Evolutionary conservation across 2,888 invertebrate genomes (phyloP).

Genomic region (Rambutsinella grinnellia): DNA sequence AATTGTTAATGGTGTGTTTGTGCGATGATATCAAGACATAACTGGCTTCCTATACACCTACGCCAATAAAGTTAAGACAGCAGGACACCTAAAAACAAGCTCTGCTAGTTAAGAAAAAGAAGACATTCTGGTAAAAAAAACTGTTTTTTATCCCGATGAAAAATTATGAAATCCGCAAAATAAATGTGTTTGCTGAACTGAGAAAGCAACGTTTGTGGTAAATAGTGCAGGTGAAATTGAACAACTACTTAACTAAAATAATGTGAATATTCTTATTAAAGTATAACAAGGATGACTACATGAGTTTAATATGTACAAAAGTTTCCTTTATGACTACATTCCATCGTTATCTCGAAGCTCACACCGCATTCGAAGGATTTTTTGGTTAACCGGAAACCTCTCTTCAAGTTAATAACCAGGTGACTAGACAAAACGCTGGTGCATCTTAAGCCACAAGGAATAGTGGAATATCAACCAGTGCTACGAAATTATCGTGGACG

Average conservation of each 20-base stretch:
- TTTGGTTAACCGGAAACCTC: conserved; percentile 52
- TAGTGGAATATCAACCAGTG: background rate
- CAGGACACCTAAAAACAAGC: conserved; percentile 17
- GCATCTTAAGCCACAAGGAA: background rate
- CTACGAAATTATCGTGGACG: background rate
- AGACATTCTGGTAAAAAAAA: conserved; percentile 26
- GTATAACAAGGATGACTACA: too few species aligned
- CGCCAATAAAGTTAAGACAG: background rate
- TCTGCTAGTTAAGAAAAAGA: conserved; percentile 21
- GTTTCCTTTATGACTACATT: background rate
- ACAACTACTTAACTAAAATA: too few species aligned
- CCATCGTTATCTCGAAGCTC: background rate
- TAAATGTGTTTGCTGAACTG: background rate
- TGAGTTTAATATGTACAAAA: too few species aligned
- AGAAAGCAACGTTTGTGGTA: too few species aligned
- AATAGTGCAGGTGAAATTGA: too few species aligned
- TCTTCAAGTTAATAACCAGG: conserved; percentile 52
- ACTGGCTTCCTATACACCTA: background rate
- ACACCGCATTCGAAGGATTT: background rate
- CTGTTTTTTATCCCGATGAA: conserved; percentile 27
- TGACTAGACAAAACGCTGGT: conserved; percentile 23
- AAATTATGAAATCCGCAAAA: conserved; percentile 34
- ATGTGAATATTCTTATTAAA: too few species aligned
- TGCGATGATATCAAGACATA: background rate
- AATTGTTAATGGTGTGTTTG: conserved; percentile 25